A percentile compares a stretch with the other conserved stretches of the same genome.
phyloP scores from a whole-genome alignment of 2,113 vertebrate species.

The Brachionichthys hirsutus region DNA sequence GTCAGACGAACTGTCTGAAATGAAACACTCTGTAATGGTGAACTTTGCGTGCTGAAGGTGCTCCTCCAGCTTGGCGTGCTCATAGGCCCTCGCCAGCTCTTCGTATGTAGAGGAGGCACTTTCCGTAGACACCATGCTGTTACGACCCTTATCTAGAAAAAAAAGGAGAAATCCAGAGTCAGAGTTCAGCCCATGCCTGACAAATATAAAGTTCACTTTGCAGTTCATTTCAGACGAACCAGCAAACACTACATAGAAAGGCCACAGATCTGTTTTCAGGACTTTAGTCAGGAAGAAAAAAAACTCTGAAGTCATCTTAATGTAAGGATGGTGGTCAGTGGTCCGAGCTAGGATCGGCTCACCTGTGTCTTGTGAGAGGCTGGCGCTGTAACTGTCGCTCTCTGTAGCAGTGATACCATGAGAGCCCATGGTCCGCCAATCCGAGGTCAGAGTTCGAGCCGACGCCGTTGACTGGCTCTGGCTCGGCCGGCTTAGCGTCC shows the following conservation, averaged over 20 bases:
- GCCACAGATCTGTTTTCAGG: no score
- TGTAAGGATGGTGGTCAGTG: no score
- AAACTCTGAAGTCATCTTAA: no score
- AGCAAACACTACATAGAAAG: no score
- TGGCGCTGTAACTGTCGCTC: conserved; percentile 98
- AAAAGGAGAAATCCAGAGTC: neutral
- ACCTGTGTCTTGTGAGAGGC: conserved; percentile 98
- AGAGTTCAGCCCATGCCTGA: neutral
- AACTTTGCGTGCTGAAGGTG: conserved; percentile 96
- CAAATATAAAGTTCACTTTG: no score
- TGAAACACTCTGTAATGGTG: conserved; percentile 97
- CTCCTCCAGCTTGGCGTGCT: conserved; percentile 95
- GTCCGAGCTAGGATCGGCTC: neutral
- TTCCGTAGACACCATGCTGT: conserved; percentile 99
- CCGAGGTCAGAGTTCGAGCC: conserved; percentile 91
- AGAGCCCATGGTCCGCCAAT: conserved; percentile 95
- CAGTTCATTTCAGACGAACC: no score
- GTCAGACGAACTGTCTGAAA: conserved; percentile 94
- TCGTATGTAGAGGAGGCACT: conserved; percentile 95
- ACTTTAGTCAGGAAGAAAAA: no score
- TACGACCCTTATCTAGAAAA: conserved; percentile 89
- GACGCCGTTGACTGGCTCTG: conserved; percentile 95
- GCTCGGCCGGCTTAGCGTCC: conserved; percentile 88
- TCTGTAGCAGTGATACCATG: conserved; percentile 96
- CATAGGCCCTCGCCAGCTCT: conserved; percentile 93